Evolutionary conservation across 2,113 vertebrate species (phyloP).

Genomic region (Hylia prasina): DNA sequence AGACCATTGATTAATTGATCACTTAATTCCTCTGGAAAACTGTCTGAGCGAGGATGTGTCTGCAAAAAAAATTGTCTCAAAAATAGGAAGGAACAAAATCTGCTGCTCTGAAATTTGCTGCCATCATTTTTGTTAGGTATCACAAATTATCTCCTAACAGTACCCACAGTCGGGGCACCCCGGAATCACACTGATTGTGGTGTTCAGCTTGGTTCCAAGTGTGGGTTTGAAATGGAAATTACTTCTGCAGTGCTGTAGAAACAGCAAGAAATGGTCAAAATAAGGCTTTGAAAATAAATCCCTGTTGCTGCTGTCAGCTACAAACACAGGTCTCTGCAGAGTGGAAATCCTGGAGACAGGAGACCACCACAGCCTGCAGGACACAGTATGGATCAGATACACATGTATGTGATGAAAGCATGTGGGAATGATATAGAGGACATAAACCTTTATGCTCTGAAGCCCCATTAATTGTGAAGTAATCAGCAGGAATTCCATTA

Average conservation of each 20-base stretch:
- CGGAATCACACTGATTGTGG: rapidly evolving
- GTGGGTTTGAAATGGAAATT: not conserved
- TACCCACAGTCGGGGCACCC: not conserved
- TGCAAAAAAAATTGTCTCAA: not conserved
- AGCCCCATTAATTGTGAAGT: not conserved
- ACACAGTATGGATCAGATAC: rapidly evolving
- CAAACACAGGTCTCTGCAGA: not conserved
- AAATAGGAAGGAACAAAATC: not conserved
- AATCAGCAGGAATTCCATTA: not conserved
- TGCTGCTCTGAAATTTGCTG: not conserved
- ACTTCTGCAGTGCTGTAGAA: not conserved
- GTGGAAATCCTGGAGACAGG: not conserved
- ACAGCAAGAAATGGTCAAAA: not conserved
- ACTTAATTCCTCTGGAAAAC: not conserved
- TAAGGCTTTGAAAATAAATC: not conserved
- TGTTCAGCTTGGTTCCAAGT: not conserved
- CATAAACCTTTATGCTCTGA: not conserved
- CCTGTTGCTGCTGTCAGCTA: not conserved
- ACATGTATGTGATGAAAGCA: not conserved
- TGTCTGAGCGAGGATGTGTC: not conserved
- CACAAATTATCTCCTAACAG: not conserved
- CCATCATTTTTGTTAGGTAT: not conserved
- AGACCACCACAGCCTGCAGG: not conserved
- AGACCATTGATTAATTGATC: not conserved
- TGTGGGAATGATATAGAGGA: not conserved